A percentile compares a stretch with the other conserved stretches of the same genome.
Evolutionary conservation across 2,888 invertebrate species (phyloP).

Genomic region (Watsonalla cultraria): DNA sequence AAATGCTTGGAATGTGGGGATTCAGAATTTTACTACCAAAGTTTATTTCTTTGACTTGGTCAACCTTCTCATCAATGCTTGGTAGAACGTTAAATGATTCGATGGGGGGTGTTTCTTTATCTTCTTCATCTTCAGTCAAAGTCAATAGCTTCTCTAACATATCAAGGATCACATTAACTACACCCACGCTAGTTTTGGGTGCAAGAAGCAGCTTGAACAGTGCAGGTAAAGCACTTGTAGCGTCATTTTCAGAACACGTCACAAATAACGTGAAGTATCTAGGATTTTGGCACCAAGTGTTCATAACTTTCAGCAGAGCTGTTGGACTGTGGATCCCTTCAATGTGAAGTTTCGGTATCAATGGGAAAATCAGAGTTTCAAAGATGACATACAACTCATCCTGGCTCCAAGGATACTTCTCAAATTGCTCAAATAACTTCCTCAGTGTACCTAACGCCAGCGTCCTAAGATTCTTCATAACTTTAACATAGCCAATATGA

Average conservation of each 20-base stretch:
- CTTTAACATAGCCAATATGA: constrained; percentile 80
- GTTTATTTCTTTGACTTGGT: constrained; percentile 72
- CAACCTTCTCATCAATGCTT: constrained; percentile 22
- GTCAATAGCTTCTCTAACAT: constrained; percentile 87
- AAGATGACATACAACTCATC: constrained; percentile 87
- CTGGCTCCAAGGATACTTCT: constrained; percentile 84
- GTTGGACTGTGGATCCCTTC: constrained; percentile 93
- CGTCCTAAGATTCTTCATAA: constrained; percentile 82
- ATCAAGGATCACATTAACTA: constrained; percentile 83
- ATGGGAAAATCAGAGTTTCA: constrained; percentile 89
- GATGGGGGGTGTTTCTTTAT: constrained; percentile 54
- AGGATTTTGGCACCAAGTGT: constrained; percentile 88
- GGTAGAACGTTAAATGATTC: constrained; percentile 56
- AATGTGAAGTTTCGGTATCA: constrained; percentile 83
- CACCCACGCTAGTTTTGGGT: constrained; percentile 81
- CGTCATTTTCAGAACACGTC: constrained; percentile 71
- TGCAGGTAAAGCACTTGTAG: constrained; percentile 80
- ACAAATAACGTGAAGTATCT: constrained; percentile 86
- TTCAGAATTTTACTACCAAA: constrained; percentile 86
- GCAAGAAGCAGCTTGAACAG: constrained; percentile 85
- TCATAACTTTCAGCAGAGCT: constrained; percentile 87
- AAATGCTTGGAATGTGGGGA: constrained; percentile 84
- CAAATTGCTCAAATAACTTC: constrained; percentile 89
- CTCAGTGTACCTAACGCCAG: constrained; percentile 80
- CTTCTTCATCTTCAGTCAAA: constrained; percentile 79